Base-by-base conservation (phyloP, 53 echinoderm and acorn worm genomes). In the Astropecten irregularis region DNA sequence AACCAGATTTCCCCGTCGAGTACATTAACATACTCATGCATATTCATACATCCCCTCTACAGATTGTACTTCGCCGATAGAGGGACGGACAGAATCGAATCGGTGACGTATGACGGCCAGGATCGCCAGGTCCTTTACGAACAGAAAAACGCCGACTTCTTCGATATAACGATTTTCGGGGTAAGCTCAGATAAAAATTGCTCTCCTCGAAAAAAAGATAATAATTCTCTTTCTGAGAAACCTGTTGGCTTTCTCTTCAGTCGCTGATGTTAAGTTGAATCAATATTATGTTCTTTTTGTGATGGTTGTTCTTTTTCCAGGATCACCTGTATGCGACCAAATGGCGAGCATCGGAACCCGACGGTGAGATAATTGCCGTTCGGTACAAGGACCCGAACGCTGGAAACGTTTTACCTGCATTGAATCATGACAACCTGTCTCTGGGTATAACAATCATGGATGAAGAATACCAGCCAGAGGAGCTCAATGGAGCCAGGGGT, bases 61-160 rank as follows among this genome's bases (percentile, higher is more conserved):
- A 92, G 92, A 44, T 32, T 92, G 0, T 92, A 85, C 81, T 92
- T 92, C 44, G 92, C 89, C 0, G 92, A 92, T 51, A 61, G 88
- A 10, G 88, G 86, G 10, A 88, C 86, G 37, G 85, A 92, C 58
- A 85, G 36, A 57, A 82, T 92, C 49, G 85, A 85, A 29, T 89
- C 86, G 3, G 92, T 92, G 14, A 40, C 82, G 38, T 62, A 88
- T 9, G 74, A 82, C 42, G 92, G 92, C 0, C 59, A 50, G 16
- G 51, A 89, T 36, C 61, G 85, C 35, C 25, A 28, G 50, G 57
- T 66, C 2, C 25, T 92, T 44, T 85, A 88, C 52, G 48, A 82
- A 48, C 49, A 56, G 3, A 66, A 29, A n/a, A 61, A 54, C 15
- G 88, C 89, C 15, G 88, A 89, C 48, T 92, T 92, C 83, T 92